Percentiles rank a stretch among this genome's conserved stretches.
Evolutionary conservation across 1,140 invertebrate genomes (phyloP).

Genomic region (Vollenhovia emeryi): DNA sequence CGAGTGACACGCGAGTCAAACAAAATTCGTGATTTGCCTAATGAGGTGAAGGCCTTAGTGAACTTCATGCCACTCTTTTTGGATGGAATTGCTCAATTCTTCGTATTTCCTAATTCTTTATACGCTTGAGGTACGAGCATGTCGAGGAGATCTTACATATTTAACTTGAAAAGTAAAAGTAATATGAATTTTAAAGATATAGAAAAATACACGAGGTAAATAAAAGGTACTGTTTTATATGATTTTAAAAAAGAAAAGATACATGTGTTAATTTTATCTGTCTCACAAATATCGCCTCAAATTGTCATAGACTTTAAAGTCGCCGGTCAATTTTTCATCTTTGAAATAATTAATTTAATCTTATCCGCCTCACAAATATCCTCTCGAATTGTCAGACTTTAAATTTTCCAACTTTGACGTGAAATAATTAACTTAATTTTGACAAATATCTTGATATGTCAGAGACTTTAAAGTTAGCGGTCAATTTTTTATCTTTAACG

Average conservation of each 20-base stretch:
- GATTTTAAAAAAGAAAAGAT: not conserved
- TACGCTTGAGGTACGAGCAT: not conserved
- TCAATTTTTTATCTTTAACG: no score
- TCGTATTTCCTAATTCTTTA: no score
- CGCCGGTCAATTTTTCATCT: no score
- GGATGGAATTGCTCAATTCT: not conserved
- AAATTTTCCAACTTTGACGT: not conserved
- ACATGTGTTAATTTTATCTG: no score
- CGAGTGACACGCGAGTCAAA: not conserved
- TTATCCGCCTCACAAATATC: not conserved
- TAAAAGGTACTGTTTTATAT: not conserved
- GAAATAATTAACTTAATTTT: no score
- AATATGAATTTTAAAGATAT: not conserved
- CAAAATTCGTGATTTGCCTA: not conserved
- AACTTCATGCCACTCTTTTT: not conserved
- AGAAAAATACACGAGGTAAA: not conserved
- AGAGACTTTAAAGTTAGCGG: no score
- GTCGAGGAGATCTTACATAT: not conserved
- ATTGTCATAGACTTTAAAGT: no score
- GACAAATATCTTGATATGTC: no score
- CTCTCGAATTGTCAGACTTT: not conserved
- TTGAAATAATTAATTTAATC: no score
- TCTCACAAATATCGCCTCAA: no score
- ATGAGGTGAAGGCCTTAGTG: constrained; percentile 19
- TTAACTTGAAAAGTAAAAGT: not conserved